These are phyloP conservation scores for Ramphastos sulfuratus DNA, from an alignment of 2,113 vertebrate genomes.

Conservation along the genomic window DNA sequence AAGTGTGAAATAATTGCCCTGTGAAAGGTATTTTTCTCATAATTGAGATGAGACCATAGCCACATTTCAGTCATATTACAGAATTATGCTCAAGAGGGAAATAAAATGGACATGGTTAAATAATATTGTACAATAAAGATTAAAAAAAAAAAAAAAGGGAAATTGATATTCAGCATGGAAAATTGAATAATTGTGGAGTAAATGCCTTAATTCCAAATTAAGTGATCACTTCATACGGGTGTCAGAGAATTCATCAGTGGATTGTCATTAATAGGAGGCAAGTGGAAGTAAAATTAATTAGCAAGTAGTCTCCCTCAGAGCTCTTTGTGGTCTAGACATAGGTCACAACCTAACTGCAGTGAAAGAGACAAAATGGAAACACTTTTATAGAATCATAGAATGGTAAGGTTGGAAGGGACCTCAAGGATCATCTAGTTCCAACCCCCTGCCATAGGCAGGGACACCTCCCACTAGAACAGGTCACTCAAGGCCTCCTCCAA, in stretches of 20 bases:
- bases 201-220: constrained; percentile 6
- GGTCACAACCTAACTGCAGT: background rate
- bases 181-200: background rate
- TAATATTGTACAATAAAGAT: background rate
- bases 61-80: constrained; percentile 13
- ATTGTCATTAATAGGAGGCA: background rate
- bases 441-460: too few relatives aligned
- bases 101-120: background rate
- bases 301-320: background rate
- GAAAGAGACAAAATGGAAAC: background rate
- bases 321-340: background rate
- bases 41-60: background rate
- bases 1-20: constrained; percentile 24
- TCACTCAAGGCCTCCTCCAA: too few relatives aligned
- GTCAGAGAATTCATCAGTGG: background rate
- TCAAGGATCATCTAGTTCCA: too few relatives aligned
- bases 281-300: background rate
- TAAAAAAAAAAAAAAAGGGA: background rate
- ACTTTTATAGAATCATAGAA: background rate
- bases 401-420: too few relatives aligned
- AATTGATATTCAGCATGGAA: background rate
- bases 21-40: constrained; percentile 25
- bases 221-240: background rate
- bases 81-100: background rate
- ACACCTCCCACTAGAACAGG: too few relatives aligned